phyloP scores from a whole-genome alignment of 2,113 vertebrate species.

The Pteruthius melanotis region DNA sequence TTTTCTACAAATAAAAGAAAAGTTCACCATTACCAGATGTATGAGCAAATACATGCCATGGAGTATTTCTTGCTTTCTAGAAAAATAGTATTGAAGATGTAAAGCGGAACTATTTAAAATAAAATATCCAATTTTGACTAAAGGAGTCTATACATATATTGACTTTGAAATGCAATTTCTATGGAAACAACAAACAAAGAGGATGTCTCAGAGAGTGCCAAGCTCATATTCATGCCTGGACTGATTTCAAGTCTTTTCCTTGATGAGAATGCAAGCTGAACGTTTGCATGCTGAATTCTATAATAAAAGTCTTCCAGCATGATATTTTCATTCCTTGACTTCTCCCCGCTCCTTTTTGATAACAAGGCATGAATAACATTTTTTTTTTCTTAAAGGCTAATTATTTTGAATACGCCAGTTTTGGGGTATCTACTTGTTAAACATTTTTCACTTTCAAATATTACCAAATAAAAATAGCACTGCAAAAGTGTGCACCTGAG shows the following conservation, averaged over 20 bases:
- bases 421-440: background rate
- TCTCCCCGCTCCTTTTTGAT: background rate
- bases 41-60: background rate
- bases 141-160: background rate
- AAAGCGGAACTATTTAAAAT: conserved; percentile 4
- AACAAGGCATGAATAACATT: background rate
- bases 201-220: background rate
- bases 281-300: background rate
- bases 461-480: background rate
- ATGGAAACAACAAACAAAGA: conserved; percentile 61
- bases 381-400: background rate
- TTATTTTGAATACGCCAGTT: background rate
- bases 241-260: conserved; percentile 15
- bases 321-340: background rate
- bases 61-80: background rate
- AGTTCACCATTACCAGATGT: background rate
- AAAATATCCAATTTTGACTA: background rate
- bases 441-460: background rate
- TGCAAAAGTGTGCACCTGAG: background rate
- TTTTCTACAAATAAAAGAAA: background rate
- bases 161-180: conserved; percentile 26
- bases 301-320: background rate
- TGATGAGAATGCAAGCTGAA: background rate
- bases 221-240: conserved; percentile 9
- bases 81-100: background rate